Base-by-base conservation (phyloP, 2,888 invertebrate species). In the Thecophora atra region DNA sequence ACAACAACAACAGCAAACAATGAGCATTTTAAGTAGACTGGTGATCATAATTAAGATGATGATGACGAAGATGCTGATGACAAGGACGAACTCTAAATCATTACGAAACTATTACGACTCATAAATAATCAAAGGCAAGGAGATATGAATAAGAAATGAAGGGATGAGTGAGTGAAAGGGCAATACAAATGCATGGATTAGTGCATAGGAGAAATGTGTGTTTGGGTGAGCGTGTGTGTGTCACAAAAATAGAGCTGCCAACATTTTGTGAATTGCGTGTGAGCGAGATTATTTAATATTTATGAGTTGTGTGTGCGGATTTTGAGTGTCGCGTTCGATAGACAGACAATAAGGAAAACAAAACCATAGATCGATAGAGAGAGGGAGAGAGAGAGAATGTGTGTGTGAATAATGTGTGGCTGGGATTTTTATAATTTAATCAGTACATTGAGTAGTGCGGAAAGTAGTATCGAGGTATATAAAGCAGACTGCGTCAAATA, bases 251-350 rank as follows among this genome's bases (percentile, higher is more conserved):
- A 67, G 67, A 24, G 67, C 54, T 67, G 67, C 67, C 67, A 67
- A 67, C 54, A 54, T 13, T n/a, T 54, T 37, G 56, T 19, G 37
- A 54, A 67, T 67, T 67, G 37, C 30, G 30, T 67, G 52, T 42
- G 54, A 67, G 67, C 56, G 54, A 15, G 42, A 28, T n/a, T 37
- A 37, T 54, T 67, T 54, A 67, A 37, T 54, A 67, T 67, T 67
- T 67, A 67, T 67, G 67, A 67, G 67, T 67, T 67, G 67, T 30
- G n/a, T n/a, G n/a, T n/a, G n/a, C n/a, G 67, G 67, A 67, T 67
- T 67, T 67, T 52, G 54, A 54, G 67, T 54, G 67, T 54, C 54
- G 17, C 54, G 21, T 37, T 44, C 4, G 37, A 47, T 5, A 47
- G 47, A 47, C 47, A 47, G 4, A 3, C 47, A 47, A n/a, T 5